A percentile compares a stretch with the other conserved stretches of the same genome.
Evolutionary conservation across 2,888 invertebrate genomes (phyloP).

Genomic region (Drosophila colorata): DNA sequence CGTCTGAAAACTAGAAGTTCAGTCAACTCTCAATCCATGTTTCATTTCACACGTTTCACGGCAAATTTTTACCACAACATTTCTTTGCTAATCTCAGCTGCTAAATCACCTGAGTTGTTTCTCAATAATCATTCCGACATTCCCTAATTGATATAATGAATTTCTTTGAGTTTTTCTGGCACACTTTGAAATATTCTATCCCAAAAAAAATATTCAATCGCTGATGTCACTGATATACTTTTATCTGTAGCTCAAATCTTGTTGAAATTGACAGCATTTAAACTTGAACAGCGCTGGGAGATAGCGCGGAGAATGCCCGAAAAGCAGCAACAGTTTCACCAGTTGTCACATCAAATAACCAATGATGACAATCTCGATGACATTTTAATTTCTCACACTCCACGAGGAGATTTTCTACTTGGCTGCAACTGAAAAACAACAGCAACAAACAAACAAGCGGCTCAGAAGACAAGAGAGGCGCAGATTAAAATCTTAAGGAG

Average conservation of each 20-base stretch:
- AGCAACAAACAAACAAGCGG: conserved; percentile 52
- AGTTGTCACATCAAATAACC: conserved; percentile 75
- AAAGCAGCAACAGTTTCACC: conserved; percentile 47
- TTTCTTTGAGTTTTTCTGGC: conserved; percentile 14
- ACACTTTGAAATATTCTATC: conserved; percentile 26
- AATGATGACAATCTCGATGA: conserved; percentile 83
- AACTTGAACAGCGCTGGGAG: conserved; percentile 64
- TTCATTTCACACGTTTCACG: background rate
- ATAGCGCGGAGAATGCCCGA: conserved; percentile 34
- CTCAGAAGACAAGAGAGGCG: conserved; percentile 47
- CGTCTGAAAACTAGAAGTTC: background rate
- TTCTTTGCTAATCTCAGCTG: background rate
- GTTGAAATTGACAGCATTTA: conserved; percentile 82
- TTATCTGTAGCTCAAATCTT: conserved; percentile 76
- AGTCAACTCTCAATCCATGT: background rate
- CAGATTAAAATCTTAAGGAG: conserved; percentile 79
- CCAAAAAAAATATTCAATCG: conserved; percentile 34
- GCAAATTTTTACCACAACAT: background rate
- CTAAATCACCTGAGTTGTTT: background rate
- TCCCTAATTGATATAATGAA: background rate
- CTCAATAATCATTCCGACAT: background rate
- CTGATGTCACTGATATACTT: conserved; percentile 57
- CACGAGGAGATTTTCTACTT: conserved; percentile 76
- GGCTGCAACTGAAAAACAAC: conserved; percentile 52
- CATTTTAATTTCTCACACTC: conserved; percentile 82